Conservation (phyloP, 1,140 invertebrate species). For the Meloidogyne exigua region DNA sequence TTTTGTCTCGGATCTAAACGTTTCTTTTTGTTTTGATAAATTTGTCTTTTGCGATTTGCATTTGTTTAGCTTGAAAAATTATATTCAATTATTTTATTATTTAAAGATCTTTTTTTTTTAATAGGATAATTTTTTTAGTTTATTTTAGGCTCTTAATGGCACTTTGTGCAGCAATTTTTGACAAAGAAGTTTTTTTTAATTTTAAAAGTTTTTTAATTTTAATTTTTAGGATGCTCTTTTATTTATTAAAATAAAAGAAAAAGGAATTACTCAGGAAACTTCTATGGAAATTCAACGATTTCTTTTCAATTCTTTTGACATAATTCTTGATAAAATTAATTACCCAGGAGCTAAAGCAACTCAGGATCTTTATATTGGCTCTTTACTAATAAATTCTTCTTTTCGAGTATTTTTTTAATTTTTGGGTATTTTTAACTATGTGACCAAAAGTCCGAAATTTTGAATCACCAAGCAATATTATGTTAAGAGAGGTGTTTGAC, state of each 20-base stretch:
- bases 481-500: too few species aligned
- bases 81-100: too few species aligned
- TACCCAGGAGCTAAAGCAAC: constrained; percentile 35
- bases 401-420: constrained; percentile 26
- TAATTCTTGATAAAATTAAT: constrained; percentile 34
- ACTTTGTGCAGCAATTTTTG: constrained; percentile 44
- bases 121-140: too few species aligned
- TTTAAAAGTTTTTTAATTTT: constrained; percentile 13
- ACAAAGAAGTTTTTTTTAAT: constrained; percentile 32
- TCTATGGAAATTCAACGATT: constrained; percentile 47
- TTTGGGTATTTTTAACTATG: too few species aligned
- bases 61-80: too few species aligned
- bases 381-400: constrained; percentile 45
- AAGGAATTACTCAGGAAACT: constrained; percentile 15
- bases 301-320: constrained; percentile 51
- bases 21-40: too few species aligned
- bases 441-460: too few species aligned
- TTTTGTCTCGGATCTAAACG: too few species aligned
- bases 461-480: too few species aligned
- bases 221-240: constrained; percentile 28
- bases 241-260: constrained; percentile 35
- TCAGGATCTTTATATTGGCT: constrained; percentile 47
- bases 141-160: constrained; percentile 19
- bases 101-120: too few species aligned
- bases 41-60: too few species aligned